phyloP scores from a whole-genome alignment of 2,113 vertebrate species.

The Cottus gobio region DNA sequence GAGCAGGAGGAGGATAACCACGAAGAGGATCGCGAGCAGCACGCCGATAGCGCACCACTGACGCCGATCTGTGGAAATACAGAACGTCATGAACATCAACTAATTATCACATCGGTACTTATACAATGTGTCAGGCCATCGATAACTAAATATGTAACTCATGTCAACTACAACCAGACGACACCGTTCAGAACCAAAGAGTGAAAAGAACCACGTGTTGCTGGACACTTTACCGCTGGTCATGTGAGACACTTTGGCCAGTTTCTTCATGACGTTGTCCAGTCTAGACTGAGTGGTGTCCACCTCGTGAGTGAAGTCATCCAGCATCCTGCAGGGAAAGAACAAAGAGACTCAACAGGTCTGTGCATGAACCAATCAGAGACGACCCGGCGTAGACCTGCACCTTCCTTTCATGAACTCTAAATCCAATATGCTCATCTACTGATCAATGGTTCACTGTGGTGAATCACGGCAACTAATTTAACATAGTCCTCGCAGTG shows the following conservation, averaged over 20 bases:
- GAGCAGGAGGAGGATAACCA: constrained; percentile 91
- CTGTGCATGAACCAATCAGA: background rate
- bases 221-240: constrained; percentile 89
- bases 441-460: no score
- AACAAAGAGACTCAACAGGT: background rate
- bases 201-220: constrained; percentile 3
- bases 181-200: no score
- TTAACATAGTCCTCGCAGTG: no score
- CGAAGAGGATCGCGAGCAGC: constrained; percentile 89
- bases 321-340: constrained; percentile 89
- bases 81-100: no score
- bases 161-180: no score
- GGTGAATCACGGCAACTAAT: no score
- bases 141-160: no score
- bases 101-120: no score
- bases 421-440: background rate
- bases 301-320: constrained; percentile 95
- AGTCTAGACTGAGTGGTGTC: constrained; percentile 94
- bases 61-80: constrained; percentile 87
- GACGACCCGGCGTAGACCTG: background rate
- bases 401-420: background rate
- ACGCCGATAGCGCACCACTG: constrained; percentile 98
- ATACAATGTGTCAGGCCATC: no score
- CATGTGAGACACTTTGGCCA: constrained; percentile 99
- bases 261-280: constrained; percentile 98